These are phyloP conservation scores for Trididemnum nubilum DNA, from an alignment of 23 tunicate genomes.

Conservation along the genomic window DNA sequence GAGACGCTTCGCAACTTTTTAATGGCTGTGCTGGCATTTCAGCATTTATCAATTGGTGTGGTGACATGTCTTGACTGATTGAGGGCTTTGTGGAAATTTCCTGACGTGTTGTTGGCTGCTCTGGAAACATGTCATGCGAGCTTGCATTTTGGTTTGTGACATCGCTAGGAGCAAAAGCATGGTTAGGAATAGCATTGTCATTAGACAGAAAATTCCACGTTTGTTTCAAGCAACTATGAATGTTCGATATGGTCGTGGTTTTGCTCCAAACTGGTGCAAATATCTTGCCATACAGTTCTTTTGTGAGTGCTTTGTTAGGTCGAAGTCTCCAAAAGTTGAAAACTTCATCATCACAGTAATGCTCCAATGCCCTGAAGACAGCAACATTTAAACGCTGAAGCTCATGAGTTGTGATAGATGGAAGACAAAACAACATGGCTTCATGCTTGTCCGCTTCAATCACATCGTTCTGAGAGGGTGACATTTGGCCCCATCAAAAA, in stretches of 20 bases:
- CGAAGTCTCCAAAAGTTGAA: slow-evolving; percentile 16
- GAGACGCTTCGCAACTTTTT: neutral
- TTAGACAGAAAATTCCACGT: neutral
- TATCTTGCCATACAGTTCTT: slow-evolving; percentile 1
- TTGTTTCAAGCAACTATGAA: slow-evolving; percentile 11
- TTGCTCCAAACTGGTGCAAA: slow-evolving; percentile 12
- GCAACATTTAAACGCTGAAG: slow-evolving; percentile 6
- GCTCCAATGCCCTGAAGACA: slow-evolving; percentile 8
- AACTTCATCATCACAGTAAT: neutral
- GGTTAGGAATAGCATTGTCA: slow-evolving; percentile 1
- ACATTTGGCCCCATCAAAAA: slow-evolving; percentile 18
- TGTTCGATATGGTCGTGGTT: neutral
- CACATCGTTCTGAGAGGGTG: slow-evolving; percentile 9
- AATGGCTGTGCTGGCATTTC: neutral
- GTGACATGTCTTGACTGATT: neutral
- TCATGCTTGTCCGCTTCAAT: slow-evolving; percentile 10
- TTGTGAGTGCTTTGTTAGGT: neutral
- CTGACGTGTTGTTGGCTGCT: slow-evolving; percentile 11
- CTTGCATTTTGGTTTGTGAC: neutral
- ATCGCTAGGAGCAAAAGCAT: slow-evolving; percentile 13
- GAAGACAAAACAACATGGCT: neutral
- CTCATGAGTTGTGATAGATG: slow-evolving; percentile 14
- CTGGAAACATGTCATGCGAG: neutral
- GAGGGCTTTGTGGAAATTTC: neutral
- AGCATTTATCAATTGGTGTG: neutral